Conservation (phyloP, 2,113 vertebrate genomes). For the Python bivittatus region DNA sequence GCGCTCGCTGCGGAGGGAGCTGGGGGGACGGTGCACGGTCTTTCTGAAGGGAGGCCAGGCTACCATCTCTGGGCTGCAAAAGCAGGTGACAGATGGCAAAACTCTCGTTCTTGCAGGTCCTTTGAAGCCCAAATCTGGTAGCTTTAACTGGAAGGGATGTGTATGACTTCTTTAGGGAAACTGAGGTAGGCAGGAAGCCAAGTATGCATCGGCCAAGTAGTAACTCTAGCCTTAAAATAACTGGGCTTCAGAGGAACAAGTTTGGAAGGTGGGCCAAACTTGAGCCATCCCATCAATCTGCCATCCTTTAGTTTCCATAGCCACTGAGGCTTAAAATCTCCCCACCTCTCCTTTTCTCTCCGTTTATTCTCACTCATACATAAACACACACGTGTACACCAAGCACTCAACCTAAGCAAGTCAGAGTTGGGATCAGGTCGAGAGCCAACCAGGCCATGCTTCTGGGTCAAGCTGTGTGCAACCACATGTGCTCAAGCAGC, state of each 20-base stretch:
- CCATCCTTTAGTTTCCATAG: neutral
- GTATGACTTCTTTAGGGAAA: neutral
- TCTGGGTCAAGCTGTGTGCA: neutral
- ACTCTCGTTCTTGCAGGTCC: neutral
- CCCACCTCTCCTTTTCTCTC: neutral
- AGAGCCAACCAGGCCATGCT: neutral
- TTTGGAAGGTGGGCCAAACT: neutral
- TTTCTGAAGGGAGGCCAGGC: neutral
- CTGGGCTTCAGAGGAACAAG: neutral
- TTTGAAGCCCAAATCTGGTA: neutral
- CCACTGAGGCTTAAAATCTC: neutral
- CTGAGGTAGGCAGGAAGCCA: neutral
- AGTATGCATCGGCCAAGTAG: too few relatives aligned
- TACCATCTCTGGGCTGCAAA: too few relatives aligned
- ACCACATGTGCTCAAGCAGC: neutral
- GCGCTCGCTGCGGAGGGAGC: too few relatives aligned
- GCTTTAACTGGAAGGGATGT: too few relatives aligned
- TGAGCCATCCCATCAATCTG: neutral
- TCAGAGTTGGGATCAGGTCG: neutral
- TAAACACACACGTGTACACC: too few relatives aligned
- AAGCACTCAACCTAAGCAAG: neutral
- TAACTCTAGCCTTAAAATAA: neutral
- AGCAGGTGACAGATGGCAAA: neutral
- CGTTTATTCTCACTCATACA: neutral
- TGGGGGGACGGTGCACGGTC: fast-evolving